phyloP scores from a whole-genome alignment of 2,888 invertebrate genomes.

The Lasioglossum villosulum region DNA sequence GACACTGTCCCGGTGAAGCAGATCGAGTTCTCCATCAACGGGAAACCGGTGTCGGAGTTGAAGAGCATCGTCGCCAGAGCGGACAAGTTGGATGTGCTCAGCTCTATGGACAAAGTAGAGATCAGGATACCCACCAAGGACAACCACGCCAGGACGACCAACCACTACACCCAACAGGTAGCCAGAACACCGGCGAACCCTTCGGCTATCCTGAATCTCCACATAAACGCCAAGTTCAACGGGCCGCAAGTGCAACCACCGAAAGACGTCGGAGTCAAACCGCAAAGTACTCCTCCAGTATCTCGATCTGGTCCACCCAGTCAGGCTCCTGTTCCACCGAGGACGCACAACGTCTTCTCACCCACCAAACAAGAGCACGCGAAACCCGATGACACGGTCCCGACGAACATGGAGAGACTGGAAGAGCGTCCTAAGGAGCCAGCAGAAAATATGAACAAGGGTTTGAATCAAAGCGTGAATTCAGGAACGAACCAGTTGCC shows the following conservation, averaged over 20 bases:
- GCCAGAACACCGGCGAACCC: background rate
- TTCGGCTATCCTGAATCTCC: conserved; percentile 56
- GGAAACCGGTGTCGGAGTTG: conserved; percentile 65
- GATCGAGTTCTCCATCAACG: conserved; percentile 74
- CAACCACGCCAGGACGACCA: background rate
- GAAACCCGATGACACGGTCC: no score
- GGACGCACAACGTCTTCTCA: background rate
- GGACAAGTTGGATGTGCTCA: conserved; percentile 66
- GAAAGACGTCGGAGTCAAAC: conserved; percentile 13
- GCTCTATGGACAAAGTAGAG: conserved; percentile 71
- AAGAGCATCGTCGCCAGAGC: conserved; percentile 62
- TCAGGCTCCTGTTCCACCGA: background rate
- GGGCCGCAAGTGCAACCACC: conserved; percentile 8
- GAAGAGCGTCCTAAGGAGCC: no score
- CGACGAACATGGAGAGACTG: background rate
- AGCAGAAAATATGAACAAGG: background rate
- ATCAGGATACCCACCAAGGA: conserved; percentile 63
- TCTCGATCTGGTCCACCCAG: background rate
- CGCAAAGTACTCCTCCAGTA: background rate
- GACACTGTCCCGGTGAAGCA: conserved; percentile 64
- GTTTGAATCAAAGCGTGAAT: background rate
- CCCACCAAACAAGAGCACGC: background rate
- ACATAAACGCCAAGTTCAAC: conserved; percentile 66
- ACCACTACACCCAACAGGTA: background rate
- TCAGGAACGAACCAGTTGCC: background rate